Evolutionary conservation across 92 coral and sea anemone species (phyloP), one percentile per base, ranked within the genome.

Genomic region (Paramuricea clavata): DNA sequence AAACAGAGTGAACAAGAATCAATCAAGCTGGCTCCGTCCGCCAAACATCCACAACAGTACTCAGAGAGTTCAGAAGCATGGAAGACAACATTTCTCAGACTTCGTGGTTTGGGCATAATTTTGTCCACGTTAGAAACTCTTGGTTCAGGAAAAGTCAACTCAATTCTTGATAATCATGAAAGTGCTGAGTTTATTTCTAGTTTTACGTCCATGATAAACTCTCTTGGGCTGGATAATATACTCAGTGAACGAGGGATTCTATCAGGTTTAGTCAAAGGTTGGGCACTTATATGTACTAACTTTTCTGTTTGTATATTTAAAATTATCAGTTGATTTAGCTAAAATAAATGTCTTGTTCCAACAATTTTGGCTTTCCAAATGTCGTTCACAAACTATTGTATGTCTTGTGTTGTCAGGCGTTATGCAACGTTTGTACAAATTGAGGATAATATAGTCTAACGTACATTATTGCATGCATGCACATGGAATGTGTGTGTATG

Each of bases 161-260:
- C 43, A 71, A 86, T 39, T 52, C 81, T 39, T 89, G 91, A 28
- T 27, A 75, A 26, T 74, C 89, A 57, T 72, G 88, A 41, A 42
- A 91, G 80, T 75, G 83, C 71, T 56, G 95, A 94, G 85, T 94
- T 95, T 78, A 95, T 95, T 8, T 93, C 92, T 25, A 94, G 95
- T 65, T 90, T 95, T 70, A 93, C 89, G 19, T 91, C 86, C 36
- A 87, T 95, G 6, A 86, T 94, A 86, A 92, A 95, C 85, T 95
- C 98, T 0, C 92, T 93, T 9, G 97, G 95, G 0, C 81, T 96
- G 47, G 61, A 64, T 8, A 79, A 91, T 60, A 87, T 96, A 71
- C 74, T 87, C 33, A 82, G 81, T 19, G 87, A 88, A 17, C 85
- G 89, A 1, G 92, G 89, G 33, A 89, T 92, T 41, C 89, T 96